A percentile compares a stretch with the other conserved stretches of the same genome.
Evolutionary conservation across 2,797 vertebrate species (phyloP).

Genomic region (Potorous gilbertii): DNA sequence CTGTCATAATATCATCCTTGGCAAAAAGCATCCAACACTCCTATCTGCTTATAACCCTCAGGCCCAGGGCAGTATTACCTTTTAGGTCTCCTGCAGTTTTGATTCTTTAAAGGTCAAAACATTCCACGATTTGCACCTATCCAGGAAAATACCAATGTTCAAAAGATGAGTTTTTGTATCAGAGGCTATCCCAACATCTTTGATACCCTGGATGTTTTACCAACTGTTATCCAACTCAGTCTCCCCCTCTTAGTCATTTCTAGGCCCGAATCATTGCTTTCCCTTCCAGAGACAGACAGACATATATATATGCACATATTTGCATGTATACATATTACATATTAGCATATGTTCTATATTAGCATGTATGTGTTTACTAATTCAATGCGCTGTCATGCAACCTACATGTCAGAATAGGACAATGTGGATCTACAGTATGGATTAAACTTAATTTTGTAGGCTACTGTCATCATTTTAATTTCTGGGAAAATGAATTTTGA

Average conservation of each 20-base stretch:
- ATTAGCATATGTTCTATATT: neutral
- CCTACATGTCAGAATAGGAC: neutral
- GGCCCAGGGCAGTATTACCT: neutral
- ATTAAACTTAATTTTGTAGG: neutral
- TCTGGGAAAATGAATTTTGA: neutral
- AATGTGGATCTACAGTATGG: neutral
- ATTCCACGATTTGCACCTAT: neutral
- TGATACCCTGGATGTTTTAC: neutral
- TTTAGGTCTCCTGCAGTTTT: neutral
- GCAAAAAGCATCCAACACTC: neutral
- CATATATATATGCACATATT: neutral
- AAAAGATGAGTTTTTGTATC: neutral
- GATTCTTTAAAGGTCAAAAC: neutral
- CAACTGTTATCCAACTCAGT: neutral
- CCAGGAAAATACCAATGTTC: neutral
- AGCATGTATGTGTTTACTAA: neutral
- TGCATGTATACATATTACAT: too few relatives aligned
- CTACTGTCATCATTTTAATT: neutral
- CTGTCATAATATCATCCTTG: neutral
- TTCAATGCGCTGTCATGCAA: neutral
- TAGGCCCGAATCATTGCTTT: neutral
- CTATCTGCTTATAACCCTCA: neutral
- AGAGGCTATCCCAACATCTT: neutral
- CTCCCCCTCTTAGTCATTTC: neutral
- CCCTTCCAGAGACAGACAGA: neutral